phyloP scores from a whole-genome alignment of 2,888 invertebrate species.

The Mylabris sibirica region DNA sequence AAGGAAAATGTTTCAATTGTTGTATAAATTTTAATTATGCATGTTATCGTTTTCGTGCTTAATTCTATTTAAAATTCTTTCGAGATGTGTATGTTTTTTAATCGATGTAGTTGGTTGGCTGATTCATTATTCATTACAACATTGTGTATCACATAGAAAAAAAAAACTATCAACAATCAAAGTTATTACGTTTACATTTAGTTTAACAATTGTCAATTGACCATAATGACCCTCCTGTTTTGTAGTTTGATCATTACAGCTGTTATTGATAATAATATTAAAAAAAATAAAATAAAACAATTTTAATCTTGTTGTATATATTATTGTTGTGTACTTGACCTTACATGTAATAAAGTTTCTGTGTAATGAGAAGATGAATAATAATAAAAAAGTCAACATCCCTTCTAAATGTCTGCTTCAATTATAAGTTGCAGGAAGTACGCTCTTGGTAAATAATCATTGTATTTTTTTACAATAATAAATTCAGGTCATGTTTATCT shows the following conservation, averaged over 20 bases:
- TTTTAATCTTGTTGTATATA: background rate
- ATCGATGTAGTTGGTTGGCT: background rate
- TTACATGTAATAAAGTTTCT: background rate
- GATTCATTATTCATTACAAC: background rate
- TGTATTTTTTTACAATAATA: background rate
- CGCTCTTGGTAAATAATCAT: constrained; percentile 29
- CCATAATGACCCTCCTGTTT: constrained; percentile 27
- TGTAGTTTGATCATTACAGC: background rate
- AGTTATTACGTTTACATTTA: constrained; percentile 27
- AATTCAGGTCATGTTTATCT: constrained; percentile 13
- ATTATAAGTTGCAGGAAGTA: constrained; percentile 29
- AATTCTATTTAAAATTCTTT: background rate
- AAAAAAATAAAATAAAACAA: background rate
- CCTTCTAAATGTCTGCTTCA: background rate
- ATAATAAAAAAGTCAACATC: background rate
- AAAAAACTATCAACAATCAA: constrained; percentile 24
- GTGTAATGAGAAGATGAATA: too few relatives aligned
- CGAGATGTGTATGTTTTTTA: background rate
- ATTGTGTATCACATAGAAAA: background rate
- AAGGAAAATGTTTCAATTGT: background rate
- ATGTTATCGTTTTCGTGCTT: background rate
- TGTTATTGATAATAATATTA: background rate
- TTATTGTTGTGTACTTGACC: background rate
- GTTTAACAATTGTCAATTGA: constrained; percentile 30
- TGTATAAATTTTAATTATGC: background rate